A percentile compares a stretch with the other conserved stretches of the same genome.
Evolutionary conservation across 2,113 vertebrate genomes (phyloP).

Genomic region (Oreamnos americanus): DNA sequence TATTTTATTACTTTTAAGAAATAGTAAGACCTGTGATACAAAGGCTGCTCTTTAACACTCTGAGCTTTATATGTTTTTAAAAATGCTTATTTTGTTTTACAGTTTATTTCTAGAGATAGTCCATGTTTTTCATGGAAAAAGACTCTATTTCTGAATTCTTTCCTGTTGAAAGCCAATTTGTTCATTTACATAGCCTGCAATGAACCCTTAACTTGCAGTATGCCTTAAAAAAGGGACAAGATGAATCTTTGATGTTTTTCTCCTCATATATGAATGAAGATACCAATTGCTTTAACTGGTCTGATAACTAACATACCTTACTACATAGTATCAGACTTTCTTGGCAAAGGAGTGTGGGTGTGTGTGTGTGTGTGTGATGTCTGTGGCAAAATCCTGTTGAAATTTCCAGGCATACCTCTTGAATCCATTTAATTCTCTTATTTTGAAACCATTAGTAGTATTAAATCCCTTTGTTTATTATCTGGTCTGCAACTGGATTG

Average conservation of each 20-base stretch:
- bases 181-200: neutral
- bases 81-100: neutral
- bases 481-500: neutral
- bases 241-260: neutral
- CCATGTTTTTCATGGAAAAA: neutral
- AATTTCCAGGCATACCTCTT: neutral
- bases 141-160: neutral
- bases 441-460: neutral
- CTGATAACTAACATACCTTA: neutral
- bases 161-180: conserved; percentile 9
- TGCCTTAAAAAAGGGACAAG: neutral
- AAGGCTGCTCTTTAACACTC: neutral
- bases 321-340: neutral
- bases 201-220: neutral
- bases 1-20: neutral
- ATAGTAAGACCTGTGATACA: neutral
- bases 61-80: neutral
- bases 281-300: neutral
- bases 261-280: neutral
- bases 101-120: neutral
- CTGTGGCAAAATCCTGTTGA: neutral
- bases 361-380: neutral
- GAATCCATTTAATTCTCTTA: neutral
- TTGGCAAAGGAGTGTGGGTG: neutral
- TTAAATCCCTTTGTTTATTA: neutral